phyloP scores from a whole-genome alignment of 2,888 invertebrate species.

The Eupithecia subumbrata region DNA sequence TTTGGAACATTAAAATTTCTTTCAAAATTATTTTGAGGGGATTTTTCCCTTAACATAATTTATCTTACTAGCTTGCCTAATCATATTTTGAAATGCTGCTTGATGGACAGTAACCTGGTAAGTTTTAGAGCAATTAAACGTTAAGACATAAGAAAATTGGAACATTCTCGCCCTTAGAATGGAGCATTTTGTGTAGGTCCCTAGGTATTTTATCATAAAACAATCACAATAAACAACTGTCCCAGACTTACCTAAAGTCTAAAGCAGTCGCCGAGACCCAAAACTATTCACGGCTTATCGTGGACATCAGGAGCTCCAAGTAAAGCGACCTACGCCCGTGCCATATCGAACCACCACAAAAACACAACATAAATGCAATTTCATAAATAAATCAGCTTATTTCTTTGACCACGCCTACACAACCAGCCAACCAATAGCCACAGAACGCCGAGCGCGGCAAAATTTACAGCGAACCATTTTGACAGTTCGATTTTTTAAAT shows the following conservation, averaged over 20 bases:
- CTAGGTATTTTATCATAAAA: background rate
- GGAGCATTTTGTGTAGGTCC: background rate
- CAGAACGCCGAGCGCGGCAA: conserved; percentile 62
- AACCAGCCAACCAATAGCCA: conserved; percentile 62
- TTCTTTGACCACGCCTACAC: conserved; percentile 72
- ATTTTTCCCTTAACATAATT: background rate
- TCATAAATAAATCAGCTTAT: conserved; percentile 78
- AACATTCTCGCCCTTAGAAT: background rate
- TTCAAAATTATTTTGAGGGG: background rate
- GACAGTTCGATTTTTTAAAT: conserved; percentile 70
- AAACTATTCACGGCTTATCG: conserved; percentile 47
- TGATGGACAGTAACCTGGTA: background rate
- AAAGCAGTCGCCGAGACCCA: background rate
- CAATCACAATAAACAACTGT: conserved; percentile 11
- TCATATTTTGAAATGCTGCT: background rate
- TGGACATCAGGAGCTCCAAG: conserved; percentile 59
- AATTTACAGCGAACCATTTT: conserved; percentile 81
- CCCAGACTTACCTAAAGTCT: background rate
- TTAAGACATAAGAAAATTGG: background rate
- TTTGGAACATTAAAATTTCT: background rate
- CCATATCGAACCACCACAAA: conserved; percentile 58
- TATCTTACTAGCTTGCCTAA: background rate
- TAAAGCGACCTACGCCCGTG: conserved; percentile 63
- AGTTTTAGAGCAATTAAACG: background rate
- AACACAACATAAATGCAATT: conserved; percentile 70